These are phyloP conservation scores for Sander vitreus DNA, from an alignment of 2,113 vertebrate genomes.

Conservation along the genomic window DNA sequence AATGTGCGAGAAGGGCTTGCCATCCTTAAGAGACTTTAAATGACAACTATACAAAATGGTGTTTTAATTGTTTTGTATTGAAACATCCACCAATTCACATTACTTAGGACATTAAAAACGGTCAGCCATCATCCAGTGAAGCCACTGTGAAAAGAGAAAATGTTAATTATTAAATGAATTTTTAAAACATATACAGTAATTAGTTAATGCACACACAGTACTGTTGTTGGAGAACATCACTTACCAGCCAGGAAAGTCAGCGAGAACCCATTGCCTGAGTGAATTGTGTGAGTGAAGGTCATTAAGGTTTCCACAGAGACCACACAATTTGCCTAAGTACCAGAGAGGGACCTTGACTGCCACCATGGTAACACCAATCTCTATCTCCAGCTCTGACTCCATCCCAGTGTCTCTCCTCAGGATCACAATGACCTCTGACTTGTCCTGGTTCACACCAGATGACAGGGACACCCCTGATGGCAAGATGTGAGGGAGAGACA, in stretches of 20 bases:
- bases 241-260: constrained; percentile 39
- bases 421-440: constrained; percentile 29
- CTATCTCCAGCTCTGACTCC: constrained; percentile 37
- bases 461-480: constrained; percentile 26
- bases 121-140: constrained; percentile 27
- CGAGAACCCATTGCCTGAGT: constrained; percentile 34
- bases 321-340: constrained; percentile 52
- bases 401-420: constrained; percentile 30
- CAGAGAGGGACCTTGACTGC: constrained; percentile 24
- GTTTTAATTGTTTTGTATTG: constrained; percentile 6
- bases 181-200: neutral
- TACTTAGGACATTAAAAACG: neutral
- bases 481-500: constrained; percentile 30
- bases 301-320: constrained; percentile 66
- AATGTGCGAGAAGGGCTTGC: neutral
- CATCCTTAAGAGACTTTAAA: neutral
- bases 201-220: neutral
- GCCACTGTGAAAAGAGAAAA: constrained; percentile 35
- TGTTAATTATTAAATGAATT: neutral
- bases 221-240: neutral
- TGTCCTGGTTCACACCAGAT: constrained; percentile 33
- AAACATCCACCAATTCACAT: constrained; percentile 7
- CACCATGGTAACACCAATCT: constrained; percentile 32
- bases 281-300: constrained; percentile 7
- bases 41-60: neutral